Evolutionary conservation across 2,888 invertebrate species (phyloP).

Genomic region (Cheiracanthium punctorium): DNA sequence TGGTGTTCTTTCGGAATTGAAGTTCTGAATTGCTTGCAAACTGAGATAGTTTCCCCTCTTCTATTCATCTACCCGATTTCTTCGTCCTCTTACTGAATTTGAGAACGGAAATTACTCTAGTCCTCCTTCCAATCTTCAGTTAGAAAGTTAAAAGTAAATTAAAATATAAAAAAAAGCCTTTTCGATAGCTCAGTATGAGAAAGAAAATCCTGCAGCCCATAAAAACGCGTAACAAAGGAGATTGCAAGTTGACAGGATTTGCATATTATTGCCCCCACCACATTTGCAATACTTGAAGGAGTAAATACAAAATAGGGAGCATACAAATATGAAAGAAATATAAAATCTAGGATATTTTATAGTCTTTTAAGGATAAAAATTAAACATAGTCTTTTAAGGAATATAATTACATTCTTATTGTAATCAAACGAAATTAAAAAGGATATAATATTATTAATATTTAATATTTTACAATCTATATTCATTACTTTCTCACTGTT

Average conservation of each 20-base stretch:
- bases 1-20: neutral
- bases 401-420: too few species aligned
- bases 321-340: constrained; percentile 14
- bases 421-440: too few species aligned
- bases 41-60: neutral
- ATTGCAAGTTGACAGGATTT: constrained; percentile 50
- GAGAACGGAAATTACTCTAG: constrained; percentile 41
- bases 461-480: too few species aligned
- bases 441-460: too few species aligned
- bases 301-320: constrained; percentile 21
- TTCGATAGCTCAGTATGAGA: constrained; percentile 14
- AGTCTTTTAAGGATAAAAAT: too few species aligned
- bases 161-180: constrained; percentile 41
- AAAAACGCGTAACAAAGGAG: constrained; percentile 17
- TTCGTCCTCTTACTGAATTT: constrained; percentile 17
- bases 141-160: constrained; percentile 46
- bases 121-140: constrained; percentile 13
- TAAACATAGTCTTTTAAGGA: too few species aligned
- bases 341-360: neutral
- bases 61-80: neutral
- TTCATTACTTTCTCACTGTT: too few species aligned
- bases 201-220: neutral
- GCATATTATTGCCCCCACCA: constrained; percentile 55
- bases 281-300: constrained; percentile 1
- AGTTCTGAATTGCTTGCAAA: neutral